These are phyloP conservation scores for Himalopsyche tibetana DNA, from an alignment of 2,888 invertebrate species.

Conservation along the genomic window DNA sequence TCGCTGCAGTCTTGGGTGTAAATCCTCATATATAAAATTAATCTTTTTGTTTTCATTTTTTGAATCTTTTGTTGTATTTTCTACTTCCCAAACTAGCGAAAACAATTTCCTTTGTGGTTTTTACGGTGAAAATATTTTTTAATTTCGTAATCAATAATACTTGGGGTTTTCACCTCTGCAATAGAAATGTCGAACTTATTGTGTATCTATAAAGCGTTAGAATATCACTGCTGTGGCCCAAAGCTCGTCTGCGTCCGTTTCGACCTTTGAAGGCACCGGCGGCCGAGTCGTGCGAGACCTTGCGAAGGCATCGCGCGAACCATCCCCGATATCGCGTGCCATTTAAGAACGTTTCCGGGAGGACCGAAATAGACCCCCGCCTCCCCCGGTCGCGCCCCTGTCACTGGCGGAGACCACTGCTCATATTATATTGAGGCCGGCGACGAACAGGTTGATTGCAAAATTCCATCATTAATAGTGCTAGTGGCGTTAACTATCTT, in stretches of 20 bases:
- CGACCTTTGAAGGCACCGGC: neutral
- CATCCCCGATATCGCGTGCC: slow-evolving; percentile 23
- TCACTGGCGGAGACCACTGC: neutral
- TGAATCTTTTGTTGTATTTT: too few species aligned
- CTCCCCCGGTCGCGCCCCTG: slow-evolving; percentile 44
- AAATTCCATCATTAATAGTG: neutral
- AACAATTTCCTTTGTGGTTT: too few species aligned
- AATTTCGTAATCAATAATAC: too few species aligned
- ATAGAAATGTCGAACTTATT: too few species aligned
- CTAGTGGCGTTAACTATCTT: too few species aligned
- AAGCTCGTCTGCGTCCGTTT: neutral
- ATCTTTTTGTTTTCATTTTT: too few species aligned
- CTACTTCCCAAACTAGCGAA: too few species aligned
- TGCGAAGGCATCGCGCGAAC: neutral
- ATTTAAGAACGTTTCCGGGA: slow-evolving; percentile 42
- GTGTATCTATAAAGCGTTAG: too few species aligned
- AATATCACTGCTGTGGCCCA: neutral
- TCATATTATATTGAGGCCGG: neutral
- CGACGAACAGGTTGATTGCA: neutral
- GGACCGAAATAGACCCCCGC: slow-evolving; percentile 45
- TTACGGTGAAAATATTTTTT: too few species aligned
- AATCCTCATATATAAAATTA: too few species aligned
- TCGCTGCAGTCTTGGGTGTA: too few species aligned
- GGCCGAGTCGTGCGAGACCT: neutral
- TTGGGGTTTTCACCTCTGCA: too few species aligned